Evolutionary conservation across 2,113 vertebrate species (phyloP), one percentile per base, ranked within the genome.

Genomic region (Rhabdornis inornatus): DNA sequence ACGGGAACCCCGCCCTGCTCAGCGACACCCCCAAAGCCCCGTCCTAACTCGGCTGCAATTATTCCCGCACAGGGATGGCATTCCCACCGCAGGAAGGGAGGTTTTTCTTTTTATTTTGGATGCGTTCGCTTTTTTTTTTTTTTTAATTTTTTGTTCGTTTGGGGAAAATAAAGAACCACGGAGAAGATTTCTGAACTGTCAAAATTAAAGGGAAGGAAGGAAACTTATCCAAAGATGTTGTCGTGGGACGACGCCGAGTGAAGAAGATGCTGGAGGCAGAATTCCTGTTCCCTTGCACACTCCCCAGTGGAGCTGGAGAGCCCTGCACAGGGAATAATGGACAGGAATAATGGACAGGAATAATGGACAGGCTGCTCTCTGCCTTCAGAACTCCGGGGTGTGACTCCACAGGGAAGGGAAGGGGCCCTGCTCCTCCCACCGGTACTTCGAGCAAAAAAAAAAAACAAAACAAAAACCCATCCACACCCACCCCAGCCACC

Each of bases 11-110:
- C 18, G 70, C 98, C 16, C 60, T 98, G 18, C 53, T 96, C 2
- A 90, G 90, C 2, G 99, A 99, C 91, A 57, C 95, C 87, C 15
- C 98, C 9, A 99, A 99, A 87, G 95, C 98, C 8, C 98, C 98
- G 2, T 98, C 98, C 13, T 99, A 99, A 53, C 25, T 16, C 47
- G 13, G 22, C 39, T 40, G 39, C 11, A 40, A 40, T 40, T 40
- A 40, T 40, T 40, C 39, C 39, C 39, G 39, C 39, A 39, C 39
- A 39, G 10, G 39, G 39, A 39, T 39, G 39, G 39, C 39, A 13
- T 40, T 40, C 39, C 39, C 39, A 11, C 10, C 16, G 44, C 15
- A 44, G 44, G 44, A 72, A 71, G 10, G 88, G 78, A 60, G 69
- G 40, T 4, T 4, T 35, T 18, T 13, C 11, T 6, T 9, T 4